A percentile compares a stretch with the other conserved stretches of the same genome.
phyloP scores from a whole-genome alignment of 2,113 vertebrate species.

The Desmodus rotundus region DNA sequence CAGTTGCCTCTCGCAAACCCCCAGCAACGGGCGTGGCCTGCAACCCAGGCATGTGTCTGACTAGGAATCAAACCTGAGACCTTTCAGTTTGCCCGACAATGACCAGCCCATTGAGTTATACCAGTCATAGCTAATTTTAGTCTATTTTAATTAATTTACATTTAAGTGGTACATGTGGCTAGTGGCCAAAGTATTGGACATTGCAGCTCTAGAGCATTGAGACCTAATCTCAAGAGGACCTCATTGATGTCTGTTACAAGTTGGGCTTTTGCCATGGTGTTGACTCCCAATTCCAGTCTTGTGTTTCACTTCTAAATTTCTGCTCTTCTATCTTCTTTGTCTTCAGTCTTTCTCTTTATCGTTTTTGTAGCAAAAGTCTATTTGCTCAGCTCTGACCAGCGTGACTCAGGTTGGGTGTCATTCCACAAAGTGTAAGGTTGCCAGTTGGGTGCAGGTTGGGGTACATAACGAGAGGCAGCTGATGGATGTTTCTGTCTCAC shows the following conservation, averaged over 20 bases:
- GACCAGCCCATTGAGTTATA: too few species aligned
- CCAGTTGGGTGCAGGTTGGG: too few species aligned
- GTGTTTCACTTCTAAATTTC: background rate
- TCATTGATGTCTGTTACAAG: background rate
- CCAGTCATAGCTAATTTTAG: background rate
- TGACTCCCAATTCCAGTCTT: background rate
- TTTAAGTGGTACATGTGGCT: background rate
- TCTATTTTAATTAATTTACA: background rate
- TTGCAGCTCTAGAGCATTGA: background rate
- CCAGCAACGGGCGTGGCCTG: too few species aligned
- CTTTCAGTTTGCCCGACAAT: too few species aligned
- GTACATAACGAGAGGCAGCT: too few species aligned
- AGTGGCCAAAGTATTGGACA: background rate
- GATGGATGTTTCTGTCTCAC: too few species aligned
- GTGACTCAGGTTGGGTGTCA: too few species aligned
- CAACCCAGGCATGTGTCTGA: too few species aligned
- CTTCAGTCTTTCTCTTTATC: background rate
- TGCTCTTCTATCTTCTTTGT: background rate
- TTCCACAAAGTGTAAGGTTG: too few species aligned
- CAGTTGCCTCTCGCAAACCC: too few species aligned
- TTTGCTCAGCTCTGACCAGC: too few species aligned
- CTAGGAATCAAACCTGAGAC: too few species aligned
- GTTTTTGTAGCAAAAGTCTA: background rate
- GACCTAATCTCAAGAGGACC: background rate
- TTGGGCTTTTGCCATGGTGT: background rate